phyloP scores from a whole-genome alignment of 2,797 vertebrate genomes.

The Hyperoplus lanceolatus region DNA sequence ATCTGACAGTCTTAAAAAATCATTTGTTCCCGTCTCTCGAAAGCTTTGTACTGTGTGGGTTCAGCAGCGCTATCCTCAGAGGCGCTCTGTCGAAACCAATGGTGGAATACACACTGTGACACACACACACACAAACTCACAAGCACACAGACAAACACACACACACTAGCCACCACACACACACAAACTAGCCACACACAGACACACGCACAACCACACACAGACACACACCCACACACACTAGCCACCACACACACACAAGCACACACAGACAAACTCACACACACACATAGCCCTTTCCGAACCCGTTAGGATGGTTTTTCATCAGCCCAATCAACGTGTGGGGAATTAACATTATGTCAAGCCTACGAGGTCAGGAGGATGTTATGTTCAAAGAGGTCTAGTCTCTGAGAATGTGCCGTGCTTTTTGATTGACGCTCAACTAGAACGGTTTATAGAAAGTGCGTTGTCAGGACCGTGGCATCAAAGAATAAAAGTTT shows the following conservation, averaged over 20 bases:
- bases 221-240: no score
- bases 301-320: slow-evolving; percentile 67
- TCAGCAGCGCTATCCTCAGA: slow-evolving; percentile 79
- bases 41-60: slow-evolving; percentile 83
- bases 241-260: neutral
- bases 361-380: slow-evolving; percentile 54
- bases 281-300: slow-evolving; percentile 54
- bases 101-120: slow-evolving; percentile 75
- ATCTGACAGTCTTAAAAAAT: slow-evolving; percentile 82
- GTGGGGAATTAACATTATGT: slow-evolving; percentile 55
- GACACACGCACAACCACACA: no score
- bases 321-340: slow-evolving; percentile 63
- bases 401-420: slow-evolving; percentile 33
- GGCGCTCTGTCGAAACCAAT: slow-evolving; percentile 84
- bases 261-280: slow-evolving; percentile 73
- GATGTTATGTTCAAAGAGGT: slow-evolving; percentile 57
- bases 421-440: slow-evolving; percentile 25
- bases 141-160: no score
- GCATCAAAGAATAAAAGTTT: slow-evolving; percentile 77
- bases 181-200: no score
- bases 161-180: no score
- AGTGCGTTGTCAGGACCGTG: slow-evolving; percentile 57
- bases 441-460: slow-evolving; percentile 52
- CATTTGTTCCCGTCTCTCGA: slow-evolving; percentile 83
- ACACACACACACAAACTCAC: slow-evolving; percentile 34